phyloP scores from a whole-genome alignment of 2,797 vertebrate species.

The Microchirus variegatus region DNA sequence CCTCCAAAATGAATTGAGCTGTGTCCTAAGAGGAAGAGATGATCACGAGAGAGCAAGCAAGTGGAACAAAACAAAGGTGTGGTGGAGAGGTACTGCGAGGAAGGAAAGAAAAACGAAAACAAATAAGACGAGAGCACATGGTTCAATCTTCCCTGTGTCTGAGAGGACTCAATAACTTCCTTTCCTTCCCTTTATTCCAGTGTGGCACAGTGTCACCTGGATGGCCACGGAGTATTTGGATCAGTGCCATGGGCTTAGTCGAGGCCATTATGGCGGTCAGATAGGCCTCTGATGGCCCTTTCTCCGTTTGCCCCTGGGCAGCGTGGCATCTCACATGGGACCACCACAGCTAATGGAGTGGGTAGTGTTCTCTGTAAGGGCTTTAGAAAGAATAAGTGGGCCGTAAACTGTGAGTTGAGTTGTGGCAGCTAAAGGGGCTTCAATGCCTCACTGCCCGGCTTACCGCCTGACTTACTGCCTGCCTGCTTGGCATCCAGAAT shows the following conservation, averaged over 20 bases:
- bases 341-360: conserved; percentile 76
- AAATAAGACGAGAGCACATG: conserved; percentile 24
- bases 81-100: conserved; percentile 60
- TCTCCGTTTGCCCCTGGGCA: conserved; percentile 68
- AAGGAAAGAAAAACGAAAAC: conserved; percentile 50
- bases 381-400: conserved; percentile 76
- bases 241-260: conserved; percentile 70
- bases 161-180: conserved; percentile 53
- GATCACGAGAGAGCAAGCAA: conserved; percentile 58
- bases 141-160: conserved; percentile 51
- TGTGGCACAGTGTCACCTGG: conserved; percentile 66
- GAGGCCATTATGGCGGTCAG: conserved; percentile 74
- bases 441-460: conserved; percentile 68
- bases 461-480: conserved; percentile 72
- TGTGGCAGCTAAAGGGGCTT: conserved; percentile 75
- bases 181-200: conserved; percentile 45
- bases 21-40: conserved; percentile 55
- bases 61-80: conserved; percentile 35
- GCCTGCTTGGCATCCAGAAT: conserved; percentile 66
- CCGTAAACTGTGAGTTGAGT: conserved; percentile 76
- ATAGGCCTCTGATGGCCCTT: conserved; percentile 75
- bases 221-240: conserved; percentile 72
- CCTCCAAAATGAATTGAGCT: conserved; percentile 71
- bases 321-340: conserved; percentile 69
- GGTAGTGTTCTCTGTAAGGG: conserved; percentile 63